These are phyloP conservation scores for Calameuta filiformis DNA, from an alignment of 2,888 invertebrate genomes.

Conservation along the genomic window DNA sequence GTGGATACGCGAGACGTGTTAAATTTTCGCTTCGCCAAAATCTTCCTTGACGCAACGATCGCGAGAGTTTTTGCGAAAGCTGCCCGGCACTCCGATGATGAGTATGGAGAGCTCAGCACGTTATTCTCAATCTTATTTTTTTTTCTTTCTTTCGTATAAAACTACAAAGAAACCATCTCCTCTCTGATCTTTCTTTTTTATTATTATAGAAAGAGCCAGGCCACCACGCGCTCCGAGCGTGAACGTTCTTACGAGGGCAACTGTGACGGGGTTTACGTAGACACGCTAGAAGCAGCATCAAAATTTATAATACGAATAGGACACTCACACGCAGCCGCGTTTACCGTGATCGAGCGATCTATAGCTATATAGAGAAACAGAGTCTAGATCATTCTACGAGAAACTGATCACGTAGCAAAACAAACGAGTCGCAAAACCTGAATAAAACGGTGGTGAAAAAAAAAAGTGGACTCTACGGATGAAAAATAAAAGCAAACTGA, in stretches of 20 bases:
- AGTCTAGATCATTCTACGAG: background rate
- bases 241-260: background rate
- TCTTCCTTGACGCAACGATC: background rate
- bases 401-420: background rate
- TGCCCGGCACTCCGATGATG: background rate
- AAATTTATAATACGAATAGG: background rate
- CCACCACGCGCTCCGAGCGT: background rate
- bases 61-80: background rate
- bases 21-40: background rate
- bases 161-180: background rate
- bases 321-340: background rate
- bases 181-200: background rate
- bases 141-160: background rate
- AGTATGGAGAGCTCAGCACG: background rate
- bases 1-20: background rate
- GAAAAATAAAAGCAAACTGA: background rate
- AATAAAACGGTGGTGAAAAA: background rate
- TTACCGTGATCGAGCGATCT: background rate
- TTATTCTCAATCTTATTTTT: background rate
- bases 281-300: background rate
- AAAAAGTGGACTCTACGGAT: background rate
- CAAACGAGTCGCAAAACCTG: background rate
- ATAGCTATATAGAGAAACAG: background rate
- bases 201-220: background rate
- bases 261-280: background rate